These are phyloP conservation scores for Nyctereutes procyonoides DNA, from an alignment of 2,113 vertebrate genomes.

Conservation along the genomic window DNA sequence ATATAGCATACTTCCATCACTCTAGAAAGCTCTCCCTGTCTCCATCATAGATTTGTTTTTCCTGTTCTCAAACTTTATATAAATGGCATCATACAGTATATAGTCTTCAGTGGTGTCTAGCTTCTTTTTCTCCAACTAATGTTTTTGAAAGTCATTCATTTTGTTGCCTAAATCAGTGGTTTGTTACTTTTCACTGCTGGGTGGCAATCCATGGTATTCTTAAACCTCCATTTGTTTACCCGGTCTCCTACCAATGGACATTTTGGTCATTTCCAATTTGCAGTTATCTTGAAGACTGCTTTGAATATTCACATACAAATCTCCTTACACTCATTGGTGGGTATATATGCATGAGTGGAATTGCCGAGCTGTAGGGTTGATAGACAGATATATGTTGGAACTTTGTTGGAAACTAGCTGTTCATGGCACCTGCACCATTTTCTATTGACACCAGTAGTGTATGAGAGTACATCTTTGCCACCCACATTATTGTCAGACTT, in stretches of 20 bases:
- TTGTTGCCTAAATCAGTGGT: neutral
- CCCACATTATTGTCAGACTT: neutral
- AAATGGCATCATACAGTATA: too few species aligned
- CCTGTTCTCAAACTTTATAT: too few species aligned
- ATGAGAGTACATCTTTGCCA: too few species aligned
- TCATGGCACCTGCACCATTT: neutral
- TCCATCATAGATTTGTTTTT: neutral
- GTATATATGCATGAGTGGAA: neutral
- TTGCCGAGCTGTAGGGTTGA: neutral
- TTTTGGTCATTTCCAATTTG: neutral
- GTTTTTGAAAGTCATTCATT: neutral
- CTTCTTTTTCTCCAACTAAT: too few species aligned
- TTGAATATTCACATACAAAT: neutral
- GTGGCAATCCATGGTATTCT: neutral
- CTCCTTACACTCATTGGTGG: neutral
- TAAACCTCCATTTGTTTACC: neutral
- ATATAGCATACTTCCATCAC: neutral
- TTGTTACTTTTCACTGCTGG: neutral
- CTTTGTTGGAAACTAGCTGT: neutral
- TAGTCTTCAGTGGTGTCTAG: too few species aligned
- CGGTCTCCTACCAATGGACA: neutral
- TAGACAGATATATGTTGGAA: neutral
- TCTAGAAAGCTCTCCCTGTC: neutral
- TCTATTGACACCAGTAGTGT: neutral
- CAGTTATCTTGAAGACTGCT: neutral